Base-by-base conservation (phyloP, 2,113 vertebrate genomes). In the Hemicordylus capensis region DNA sequence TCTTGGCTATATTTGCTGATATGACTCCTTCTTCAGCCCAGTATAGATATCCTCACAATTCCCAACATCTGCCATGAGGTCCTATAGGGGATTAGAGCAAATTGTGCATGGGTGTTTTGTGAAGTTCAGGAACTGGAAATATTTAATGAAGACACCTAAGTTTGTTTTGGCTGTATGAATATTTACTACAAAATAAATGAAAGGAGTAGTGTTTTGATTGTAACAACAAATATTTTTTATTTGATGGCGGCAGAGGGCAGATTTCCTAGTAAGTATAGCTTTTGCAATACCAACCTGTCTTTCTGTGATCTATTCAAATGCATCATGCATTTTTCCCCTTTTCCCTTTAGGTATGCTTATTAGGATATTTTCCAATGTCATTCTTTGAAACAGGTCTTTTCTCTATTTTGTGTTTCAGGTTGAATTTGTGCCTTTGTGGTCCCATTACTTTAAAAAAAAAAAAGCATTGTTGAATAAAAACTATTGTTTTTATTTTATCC, bases 171-270 rank as follows among this genome's bases (percentile, higher is more conserved):
- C 69, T 73, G 28, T 34, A 9, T 73, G 54, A 70, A 42, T 59
- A 1, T 81, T 86, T 67, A 67, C 2, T 85, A 79, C 4, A 1
- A 26, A 83, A 84, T 87, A 19, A 1, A 77, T 59, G 26, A 76
- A 84, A 46, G 56, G 89, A 85, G 20, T 76, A 22, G 76, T 81
- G 64, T 14, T 94, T 89, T 90, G 79, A 92, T 88, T 51, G 72
- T 80, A 73, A 80, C 89, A 80, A 87, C 80, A 72, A 81, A 77
- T 90, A 74, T 84, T 88, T 93, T 92, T 94, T 93, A 83, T 94
- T 70, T 94, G 88, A 88, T 92, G 91, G 91, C 93, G 90, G 89
- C 92, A 95, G 93, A 94, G 89, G 91, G 88, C 80, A 92, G 80
- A 26, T 89, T 91, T 76, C 83, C 83, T 85, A 91, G 91, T 94